phyloP scores from a whole-genome alignment of 1,140 invertebrate species.

The Lasaia peninsularis region DNA sequence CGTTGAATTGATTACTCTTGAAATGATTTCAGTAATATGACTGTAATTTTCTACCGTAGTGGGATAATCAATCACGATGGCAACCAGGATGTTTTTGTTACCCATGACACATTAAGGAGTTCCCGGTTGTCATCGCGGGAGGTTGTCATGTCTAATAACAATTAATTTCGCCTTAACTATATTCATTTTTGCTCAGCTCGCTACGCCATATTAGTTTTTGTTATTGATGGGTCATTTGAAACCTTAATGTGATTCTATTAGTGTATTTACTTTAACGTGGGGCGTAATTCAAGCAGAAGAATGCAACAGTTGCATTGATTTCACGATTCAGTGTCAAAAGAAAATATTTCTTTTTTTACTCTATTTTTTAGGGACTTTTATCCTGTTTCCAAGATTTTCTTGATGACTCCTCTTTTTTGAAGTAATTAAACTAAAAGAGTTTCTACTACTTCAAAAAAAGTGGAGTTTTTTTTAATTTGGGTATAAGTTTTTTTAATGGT shows the following conservation, averaged over 20 bases:
- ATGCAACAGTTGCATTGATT: no score
- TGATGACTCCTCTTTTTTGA: no score
- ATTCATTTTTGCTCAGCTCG: neutral
- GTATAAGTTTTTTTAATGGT: no score
- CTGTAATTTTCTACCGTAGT: slow-evolving; percentile 6
- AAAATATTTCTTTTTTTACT: no score
- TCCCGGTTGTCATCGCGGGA: slow-evolving; percentile 2
- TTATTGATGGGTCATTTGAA: neutral
- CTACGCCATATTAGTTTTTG: slow-evolving; percentile 7
- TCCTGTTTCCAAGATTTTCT: no score
- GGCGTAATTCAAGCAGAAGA: neutral
- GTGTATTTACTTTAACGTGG: no score
- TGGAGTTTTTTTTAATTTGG: no score
- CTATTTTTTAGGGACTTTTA: no score
- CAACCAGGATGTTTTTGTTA: neutral
- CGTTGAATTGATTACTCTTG: neutral
- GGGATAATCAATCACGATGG: neutral
- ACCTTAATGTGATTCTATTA: no score
- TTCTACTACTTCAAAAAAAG: no score
- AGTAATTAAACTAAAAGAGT: no score
- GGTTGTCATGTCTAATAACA: neutral
- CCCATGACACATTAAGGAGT: slow-evolving; percentile 5
- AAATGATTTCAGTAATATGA: neutral
- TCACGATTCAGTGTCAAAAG: no score
- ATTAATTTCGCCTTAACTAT: slow-evolving; percentile 8